Evolutionary conservation across 2,113 vertebrate genomes (phyloP).

Genomic region (Diadophis punctatus): DNA sequence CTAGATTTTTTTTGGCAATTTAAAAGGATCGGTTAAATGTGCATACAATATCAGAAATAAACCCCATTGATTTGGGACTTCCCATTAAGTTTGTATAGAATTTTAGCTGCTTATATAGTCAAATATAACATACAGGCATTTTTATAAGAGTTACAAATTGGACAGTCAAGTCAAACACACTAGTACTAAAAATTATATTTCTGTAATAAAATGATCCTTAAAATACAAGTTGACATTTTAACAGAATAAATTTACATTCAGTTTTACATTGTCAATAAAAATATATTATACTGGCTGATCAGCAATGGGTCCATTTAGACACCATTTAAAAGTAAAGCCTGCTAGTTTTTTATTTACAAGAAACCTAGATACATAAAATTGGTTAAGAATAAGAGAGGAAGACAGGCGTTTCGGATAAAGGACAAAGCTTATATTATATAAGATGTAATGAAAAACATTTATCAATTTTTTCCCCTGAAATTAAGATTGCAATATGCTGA

Average conservation of each 20-base stretch:
- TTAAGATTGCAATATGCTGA: not conserved
- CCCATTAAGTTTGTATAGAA: not conserved
- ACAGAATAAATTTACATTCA: slow-evolving; percentile 23
- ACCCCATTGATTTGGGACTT: not conserved
- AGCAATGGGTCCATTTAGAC: not conserved
- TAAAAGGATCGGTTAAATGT: not conserved
- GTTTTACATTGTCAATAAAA: slow-evolving; percentile 16
- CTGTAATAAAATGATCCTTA: not conserved
- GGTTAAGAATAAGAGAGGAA: not conserved
- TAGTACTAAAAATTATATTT: not conserved
- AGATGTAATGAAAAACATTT: not conserved
- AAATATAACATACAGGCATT: not conserved
- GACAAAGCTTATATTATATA: not conserved
- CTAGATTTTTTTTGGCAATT: not conserved
- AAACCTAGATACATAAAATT: not conserved
- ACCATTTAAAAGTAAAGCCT: slow-evolving; percentile 14
- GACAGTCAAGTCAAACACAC: not conserved
- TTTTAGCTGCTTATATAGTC: not conserved
- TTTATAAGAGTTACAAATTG: not conserved
- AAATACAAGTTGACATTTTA: not conserved
- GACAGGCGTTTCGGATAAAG: not conserved
- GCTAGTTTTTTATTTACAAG: slow-evolving; percentile 7
- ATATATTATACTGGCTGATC: not conserved
- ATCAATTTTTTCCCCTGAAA: slow-evolving; percentile 10
- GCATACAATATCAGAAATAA: not conserved